A percentile compares a stretch with the other conserved stretches of the same genome.
Conservation (phyloP, 2,113 vertebrate genomes). For the Noctilio leporinus region DNA sequence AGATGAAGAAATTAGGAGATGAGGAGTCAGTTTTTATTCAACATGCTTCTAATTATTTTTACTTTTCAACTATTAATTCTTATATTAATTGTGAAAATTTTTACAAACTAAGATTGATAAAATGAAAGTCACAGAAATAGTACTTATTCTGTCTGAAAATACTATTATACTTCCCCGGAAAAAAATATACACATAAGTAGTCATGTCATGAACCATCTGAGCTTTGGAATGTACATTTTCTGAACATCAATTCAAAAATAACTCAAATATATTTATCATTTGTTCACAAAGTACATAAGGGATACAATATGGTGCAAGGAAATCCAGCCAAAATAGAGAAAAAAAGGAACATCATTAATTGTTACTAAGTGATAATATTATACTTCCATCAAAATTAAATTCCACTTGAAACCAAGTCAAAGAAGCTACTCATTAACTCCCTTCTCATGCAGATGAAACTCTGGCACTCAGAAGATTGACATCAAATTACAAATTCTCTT, state of each 20-base stretch:
- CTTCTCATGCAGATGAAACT: background rate
- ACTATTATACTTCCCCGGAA: background rate
- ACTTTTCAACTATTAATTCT: background rate
- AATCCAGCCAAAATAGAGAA: background rate
- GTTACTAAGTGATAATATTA: background rate
- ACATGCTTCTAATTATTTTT: background rate
- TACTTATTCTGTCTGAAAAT: background rate
- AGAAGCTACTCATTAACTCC: background rate
- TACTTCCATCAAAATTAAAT: background rate
- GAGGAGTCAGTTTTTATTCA: background rate
- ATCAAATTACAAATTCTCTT: background rate
- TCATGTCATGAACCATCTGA: background rate
- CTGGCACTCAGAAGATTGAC: background rate
- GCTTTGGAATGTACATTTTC: background rate
- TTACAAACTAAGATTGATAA: background rate
- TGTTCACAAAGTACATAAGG: background rate
- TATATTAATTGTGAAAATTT: background rate
- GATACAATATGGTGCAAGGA: background rate
- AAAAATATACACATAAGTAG: background rate
- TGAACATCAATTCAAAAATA: background rate
- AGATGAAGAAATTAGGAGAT: background rate
- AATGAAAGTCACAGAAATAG: background rate
- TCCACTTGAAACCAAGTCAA: background rate
- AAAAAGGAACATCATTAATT: background rate
- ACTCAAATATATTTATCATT: background rate